phyloP scores from a whole-genome alignment of 2,888 invertebrate genomes.

The Microctonus hyperodae region DNA sequence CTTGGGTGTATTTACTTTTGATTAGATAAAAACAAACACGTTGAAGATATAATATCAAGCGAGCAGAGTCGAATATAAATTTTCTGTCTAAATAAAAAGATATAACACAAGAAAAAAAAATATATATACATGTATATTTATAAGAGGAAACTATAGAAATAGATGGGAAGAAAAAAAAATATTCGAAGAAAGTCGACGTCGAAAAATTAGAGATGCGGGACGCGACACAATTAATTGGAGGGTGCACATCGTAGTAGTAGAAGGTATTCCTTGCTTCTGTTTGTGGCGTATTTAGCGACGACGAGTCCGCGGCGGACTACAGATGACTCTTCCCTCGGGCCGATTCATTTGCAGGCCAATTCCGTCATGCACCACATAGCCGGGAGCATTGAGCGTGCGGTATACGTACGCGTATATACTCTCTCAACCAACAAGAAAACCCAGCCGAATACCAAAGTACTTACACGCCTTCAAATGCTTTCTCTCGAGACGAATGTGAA shows the following conservation, averaged over 20 bases:
- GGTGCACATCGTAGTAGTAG: constrained; percentile 38
- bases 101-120: neutral
- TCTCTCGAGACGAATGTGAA: constrained; percentile 43
- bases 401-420: neutral
- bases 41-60: neutral
- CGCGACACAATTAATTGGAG: constrained; percentile 56
- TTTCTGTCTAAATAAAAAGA: neutral
- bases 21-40: neutral
- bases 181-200: constrained; percentile 21
- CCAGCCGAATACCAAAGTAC: constrained; percentile 44
- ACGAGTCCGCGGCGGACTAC: constrained; percentile 49
- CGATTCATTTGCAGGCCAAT: constrained; percentile 55
- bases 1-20: too few relatives aligned
- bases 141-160: constrained; percentile 32
- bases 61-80: neutral
- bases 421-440: constrained; percentile 22
- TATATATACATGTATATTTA: neutral
- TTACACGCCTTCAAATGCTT: constrained; percentile 39
- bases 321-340: constrained; percentile 50
- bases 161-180: constrained; percentile 32
- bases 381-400: constrained; percentile 25
- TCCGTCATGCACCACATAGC: constrained; percentile 43
- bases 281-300: constrained; percentile 54
- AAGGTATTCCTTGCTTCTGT: constrained; percentile 41
- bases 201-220: constrained; percentile 45